Conservation (phyloP, 2,113 vertebrate genomes). For the Zosterops hypoxanthus region DNA sequence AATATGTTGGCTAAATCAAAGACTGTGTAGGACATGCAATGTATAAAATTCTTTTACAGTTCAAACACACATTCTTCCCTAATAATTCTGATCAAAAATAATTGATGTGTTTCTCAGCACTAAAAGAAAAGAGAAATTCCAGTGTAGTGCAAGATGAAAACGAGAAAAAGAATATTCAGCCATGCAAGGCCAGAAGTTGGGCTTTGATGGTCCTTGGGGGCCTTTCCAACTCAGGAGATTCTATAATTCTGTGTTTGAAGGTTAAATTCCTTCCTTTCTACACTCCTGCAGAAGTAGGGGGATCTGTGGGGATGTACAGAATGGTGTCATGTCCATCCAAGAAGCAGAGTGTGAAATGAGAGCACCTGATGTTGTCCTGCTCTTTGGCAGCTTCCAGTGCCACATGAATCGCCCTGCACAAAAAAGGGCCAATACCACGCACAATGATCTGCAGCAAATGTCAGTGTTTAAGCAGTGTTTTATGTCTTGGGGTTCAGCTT, state of each 20-base stretch:
- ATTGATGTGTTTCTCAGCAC: background rate
- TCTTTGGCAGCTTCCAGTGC: background rate
- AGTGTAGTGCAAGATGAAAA: background rate
- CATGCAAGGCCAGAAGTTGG: background rate
- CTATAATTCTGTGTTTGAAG: background rate
- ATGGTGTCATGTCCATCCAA: background rate
- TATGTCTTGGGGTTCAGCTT: background rate
- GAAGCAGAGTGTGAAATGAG: background rate
- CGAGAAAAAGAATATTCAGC: background rate
- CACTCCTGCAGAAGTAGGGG: background rate
- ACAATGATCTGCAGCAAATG: background rate
- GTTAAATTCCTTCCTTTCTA: background rate
- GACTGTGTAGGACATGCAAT: background rate
- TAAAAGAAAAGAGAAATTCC: background rate
- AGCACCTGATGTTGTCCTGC: background rate
- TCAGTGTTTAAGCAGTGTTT: background rate
- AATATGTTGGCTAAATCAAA: background rate
- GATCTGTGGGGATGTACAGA: background rate
- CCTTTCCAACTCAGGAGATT: background rate
- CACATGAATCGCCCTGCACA: accelerated
- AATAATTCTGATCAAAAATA: background rate
- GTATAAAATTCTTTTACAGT: background rate
- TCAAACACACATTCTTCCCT: background rate
- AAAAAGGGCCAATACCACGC: background rate
- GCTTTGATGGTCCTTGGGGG: background rate